Percentiles rank a stretch among this genome's conserved stretches.
These are phyloP conservation scores for Heterohyrax brucei DNA, from an alignment of 2,797 vertebrate genomes.

Conservation along the genomic window DNA sequence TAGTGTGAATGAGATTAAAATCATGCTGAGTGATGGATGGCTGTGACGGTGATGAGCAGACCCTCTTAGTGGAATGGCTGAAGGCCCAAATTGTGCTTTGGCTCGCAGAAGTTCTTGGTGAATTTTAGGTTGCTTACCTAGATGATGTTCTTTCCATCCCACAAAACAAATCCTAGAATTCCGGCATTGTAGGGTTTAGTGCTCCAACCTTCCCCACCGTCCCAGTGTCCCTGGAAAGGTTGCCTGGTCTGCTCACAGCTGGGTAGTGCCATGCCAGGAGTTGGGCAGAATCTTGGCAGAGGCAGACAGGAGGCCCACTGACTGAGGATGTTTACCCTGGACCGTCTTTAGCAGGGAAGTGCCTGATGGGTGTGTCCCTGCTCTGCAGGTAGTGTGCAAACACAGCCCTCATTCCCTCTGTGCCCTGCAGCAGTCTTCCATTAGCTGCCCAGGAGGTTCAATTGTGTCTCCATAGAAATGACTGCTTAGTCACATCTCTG, in stretches of 20 bases:
- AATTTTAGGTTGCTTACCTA: not conserved
- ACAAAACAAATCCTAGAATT: not conserved
- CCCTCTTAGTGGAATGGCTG: not conserved
- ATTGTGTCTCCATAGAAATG: constrained; percentile 54
- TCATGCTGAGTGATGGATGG: not conserved
- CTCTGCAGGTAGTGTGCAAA: constrained; percentile 32
- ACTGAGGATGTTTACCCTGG: too few species aligned
- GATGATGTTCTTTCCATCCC: not conserved
- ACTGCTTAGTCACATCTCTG: constrained; percentile 72
- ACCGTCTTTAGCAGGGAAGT: not conserved
- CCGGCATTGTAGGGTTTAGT: not conserved
- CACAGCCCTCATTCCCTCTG: not conserved
- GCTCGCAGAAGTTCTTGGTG: not conserved
- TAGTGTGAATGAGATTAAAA: not conserved
- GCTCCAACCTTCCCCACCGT: not conserved
- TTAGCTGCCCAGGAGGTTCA: constrained; percentile 35
- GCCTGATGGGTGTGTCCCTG: not conserved
- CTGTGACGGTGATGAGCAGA: constrained; percentile 2
- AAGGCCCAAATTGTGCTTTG: not conserved
- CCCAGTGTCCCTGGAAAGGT: not conserved
- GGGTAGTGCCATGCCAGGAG: not conserved
- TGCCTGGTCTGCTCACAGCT: not conserved
- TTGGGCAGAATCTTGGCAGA: not conserved
- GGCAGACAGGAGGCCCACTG: not conserved
- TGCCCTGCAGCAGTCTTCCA: constrained; percentile 20